These are phyloP conservation scores for Pentamera pediparva DNA, from an alignment of 53 echinoderm and acorn worm species.

Conservation along the genomic window DNA sequence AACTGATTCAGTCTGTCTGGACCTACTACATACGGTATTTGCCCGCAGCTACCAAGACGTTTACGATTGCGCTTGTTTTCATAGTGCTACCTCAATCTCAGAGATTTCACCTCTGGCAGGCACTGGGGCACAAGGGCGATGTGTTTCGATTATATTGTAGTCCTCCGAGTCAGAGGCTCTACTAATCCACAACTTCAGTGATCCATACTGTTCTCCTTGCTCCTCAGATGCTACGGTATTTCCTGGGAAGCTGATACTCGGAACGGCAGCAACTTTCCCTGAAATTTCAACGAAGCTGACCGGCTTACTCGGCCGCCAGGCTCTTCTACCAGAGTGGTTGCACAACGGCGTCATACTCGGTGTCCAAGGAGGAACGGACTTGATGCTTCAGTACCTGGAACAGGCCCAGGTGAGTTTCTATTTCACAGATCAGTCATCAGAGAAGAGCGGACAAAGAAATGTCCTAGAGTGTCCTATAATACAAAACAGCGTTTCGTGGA, in stretches of 20 bases:
- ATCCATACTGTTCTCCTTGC: not conserved
- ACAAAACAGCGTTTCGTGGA: too few relatives aligned
- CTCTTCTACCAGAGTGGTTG: conserved; percentile 69
- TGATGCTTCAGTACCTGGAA: conserved; percentile 67
- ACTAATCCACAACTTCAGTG: not conserved
- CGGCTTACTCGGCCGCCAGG: conserved; percentile 70
- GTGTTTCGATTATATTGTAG: not conserved
- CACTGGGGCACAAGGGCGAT: not conserved
- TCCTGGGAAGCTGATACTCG: conserved; percentile 57
- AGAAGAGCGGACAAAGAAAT: too few relatives aligned
- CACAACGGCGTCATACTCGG: conserved; percentile 76
- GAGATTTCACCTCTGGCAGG: too few relatives aligned
- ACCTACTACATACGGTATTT: too few relatives aligned
- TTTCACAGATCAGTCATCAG: too few relatives aligned
- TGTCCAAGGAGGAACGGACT: conserved; percentile 77
- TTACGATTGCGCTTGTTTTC: too few relatives aligned
- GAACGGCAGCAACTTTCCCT: conserved; percentile 45
- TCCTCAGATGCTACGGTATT: not conserved
- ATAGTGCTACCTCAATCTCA: too few relatives aligned
- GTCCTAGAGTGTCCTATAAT: too few relatives aligned
- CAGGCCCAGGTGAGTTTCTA: conserved; percentile 59
- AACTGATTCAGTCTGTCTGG: too few relatives aligned
- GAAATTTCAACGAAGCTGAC: conserved; percentile 50
- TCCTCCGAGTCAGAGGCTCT: too few relatives aligned
- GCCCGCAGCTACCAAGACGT: too few relatives aligned